These are phyloP conservation scores for Mormyrus iriodes DNA, from an alignment of 2,113 vertebrate genomes.

Conservation along the genomic window DNA sequence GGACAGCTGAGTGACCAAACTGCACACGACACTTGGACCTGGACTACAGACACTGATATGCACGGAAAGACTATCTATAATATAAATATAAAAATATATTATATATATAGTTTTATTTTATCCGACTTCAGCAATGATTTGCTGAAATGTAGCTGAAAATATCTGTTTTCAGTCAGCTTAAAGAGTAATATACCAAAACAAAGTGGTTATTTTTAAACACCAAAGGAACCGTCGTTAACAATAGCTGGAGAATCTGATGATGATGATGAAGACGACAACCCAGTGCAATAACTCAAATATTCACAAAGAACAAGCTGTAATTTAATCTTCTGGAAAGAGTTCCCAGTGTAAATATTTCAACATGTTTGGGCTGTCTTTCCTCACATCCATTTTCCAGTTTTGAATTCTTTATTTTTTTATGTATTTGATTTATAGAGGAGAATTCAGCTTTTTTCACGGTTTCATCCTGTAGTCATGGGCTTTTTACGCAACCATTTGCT, in stretches of 20 bases:
- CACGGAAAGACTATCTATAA: background rate
- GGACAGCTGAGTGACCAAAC: background rate
- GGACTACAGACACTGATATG: background rate
- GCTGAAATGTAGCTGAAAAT: background rate
- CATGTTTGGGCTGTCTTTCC: conserved; percentile 35
- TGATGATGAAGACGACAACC: conserved; percentile 32
- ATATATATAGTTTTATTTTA: background rate
- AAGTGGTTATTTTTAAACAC: background rate
- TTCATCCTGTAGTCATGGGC: background rate
- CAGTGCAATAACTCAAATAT: conserved; percentile 14
- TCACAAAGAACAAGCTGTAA: conserved; percentile 31
- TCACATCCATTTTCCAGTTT: conserved; percentile 29
- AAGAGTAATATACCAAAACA: background rate
- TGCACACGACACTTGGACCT: background rate
- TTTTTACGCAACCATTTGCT: background rate
- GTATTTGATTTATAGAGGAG: conserved; percentile 52
- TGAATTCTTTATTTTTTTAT: conserved; percentile 22
- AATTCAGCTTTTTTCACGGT: background rate
- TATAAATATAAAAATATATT: background rate
- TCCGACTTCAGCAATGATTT: background rate
- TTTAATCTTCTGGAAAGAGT: conserved; percentile 38
- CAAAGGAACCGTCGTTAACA: conserved; percentile 9
- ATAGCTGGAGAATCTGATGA: conserved; percentile 13
- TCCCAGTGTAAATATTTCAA: conserved; percentile 43
- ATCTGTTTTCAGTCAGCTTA: background rate